These are phyloP conservation scores for Sceloporus tristichus DNA, from an alignment of 2,113 vertebrate genomes.

Conservation along the genomic window DNA sequence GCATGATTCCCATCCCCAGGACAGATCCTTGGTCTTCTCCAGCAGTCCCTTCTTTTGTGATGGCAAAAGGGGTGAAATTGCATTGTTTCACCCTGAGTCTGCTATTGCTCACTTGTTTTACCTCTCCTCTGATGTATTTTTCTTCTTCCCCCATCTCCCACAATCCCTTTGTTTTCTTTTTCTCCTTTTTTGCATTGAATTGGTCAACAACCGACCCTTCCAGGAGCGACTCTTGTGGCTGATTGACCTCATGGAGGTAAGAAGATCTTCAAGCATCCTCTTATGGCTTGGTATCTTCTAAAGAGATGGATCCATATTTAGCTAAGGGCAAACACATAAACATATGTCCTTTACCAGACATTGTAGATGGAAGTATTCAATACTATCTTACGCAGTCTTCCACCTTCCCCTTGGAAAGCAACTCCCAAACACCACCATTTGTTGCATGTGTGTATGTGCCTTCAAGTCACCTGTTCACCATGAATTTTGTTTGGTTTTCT, in stretches of 20 bases:
- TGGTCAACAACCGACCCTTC: constrained; percentile 35
- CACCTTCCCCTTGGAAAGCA: no score
- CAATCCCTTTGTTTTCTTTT: constrained; percentile 40
- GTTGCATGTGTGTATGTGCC: no score
- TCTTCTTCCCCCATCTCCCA: not conserved
- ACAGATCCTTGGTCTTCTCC: not conserved
- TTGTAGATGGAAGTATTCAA: no score
- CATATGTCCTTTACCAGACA: no score
- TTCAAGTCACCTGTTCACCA: no score
- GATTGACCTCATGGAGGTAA: constrained; percentile 99
- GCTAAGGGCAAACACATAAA: no score
- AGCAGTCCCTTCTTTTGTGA: not conserved
- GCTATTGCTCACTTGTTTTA: no score
- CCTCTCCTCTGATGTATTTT: not conserved
- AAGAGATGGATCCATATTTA: not conserved
- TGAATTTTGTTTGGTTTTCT: no score
- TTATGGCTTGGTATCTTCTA: constrained; percentile 57
- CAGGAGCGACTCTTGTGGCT: constrained; percentile 98
- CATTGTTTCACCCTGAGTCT: not conserved
- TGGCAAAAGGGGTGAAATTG: rapidly evolving
- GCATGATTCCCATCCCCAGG: no score
- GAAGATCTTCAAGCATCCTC: constrained; percentile 44
- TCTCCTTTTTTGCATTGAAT: not conserved
- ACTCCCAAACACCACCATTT: no score
- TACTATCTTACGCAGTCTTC: no score